Base-by-base conservation (phyloP, 2,888 invertebrate genomes). In the Drosophila planitibia region DNA sequence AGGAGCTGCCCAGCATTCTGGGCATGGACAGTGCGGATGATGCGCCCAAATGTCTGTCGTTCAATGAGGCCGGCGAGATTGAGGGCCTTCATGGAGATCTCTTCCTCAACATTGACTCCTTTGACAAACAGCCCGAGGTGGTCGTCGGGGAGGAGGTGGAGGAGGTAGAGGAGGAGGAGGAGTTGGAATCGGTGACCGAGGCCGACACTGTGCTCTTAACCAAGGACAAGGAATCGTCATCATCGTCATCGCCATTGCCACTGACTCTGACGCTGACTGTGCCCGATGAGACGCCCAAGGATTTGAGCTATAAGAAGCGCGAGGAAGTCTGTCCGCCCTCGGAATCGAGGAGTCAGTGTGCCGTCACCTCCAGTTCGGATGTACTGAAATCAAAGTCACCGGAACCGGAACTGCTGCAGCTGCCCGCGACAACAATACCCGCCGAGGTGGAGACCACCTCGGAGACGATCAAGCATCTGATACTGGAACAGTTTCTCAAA, bases 321-420 rank as follows among this genome's bases (percentile, higher is more conserved):
- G 93, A 92, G 63, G 94, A 91, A 61, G 90, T 92, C 14, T 92
- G 91, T 47, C 89, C 91, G 37, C 91, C 90, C 4, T 90, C 92
- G 5, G 86, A 90, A 66, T 85, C 91, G 22, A 84, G 91, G 9
- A 88, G 91, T 57, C 92, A 93, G 65, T 91, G 96, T 70, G 96
- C 96, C 10, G 95, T 95, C 9, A 96, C 96, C 3, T 94, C 96
- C 74, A 96, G 95, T 84, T 96, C 96, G 1, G 96, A 96, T 91
- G 95, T 96, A 41, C 95, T 96, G 91, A 96, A 96, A 91, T 96
- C 96, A 0, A 86, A 82, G 28, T 77, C 84, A 0, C 76, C 84
- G 0, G 85, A 80, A 9, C 96, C 96, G 81, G 96, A 96, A 47
- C 54, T 67, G 30, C 62, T 78, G 7, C 72, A 72, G 19, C 96